A percentile compares a stretch with the other conserved stretches of the same genome.
Conservation (phyloP, 2,797 vertebrate genomes). For the Apogon hyalosoma region DNA sequence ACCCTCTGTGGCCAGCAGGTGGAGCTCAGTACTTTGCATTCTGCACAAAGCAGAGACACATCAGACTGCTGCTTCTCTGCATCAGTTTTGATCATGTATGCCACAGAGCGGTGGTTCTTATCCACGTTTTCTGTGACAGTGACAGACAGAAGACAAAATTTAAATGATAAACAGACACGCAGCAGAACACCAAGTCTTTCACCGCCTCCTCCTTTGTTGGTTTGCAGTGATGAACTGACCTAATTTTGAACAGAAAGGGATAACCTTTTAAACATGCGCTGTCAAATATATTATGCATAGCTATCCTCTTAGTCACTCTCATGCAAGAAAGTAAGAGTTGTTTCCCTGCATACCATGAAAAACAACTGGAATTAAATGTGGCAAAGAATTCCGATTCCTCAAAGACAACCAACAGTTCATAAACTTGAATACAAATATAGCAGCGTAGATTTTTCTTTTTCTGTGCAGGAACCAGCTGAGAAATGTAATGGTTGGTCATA, state of each 20-base stretch:
- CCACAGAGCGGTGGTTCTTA: constrained; percentile 41
- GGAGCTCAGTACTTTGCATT: constrained; percentile 78
- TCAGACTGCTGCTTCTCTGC: constrained; percentile 44
- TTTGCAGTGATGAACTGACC: constrained; percentile 68
- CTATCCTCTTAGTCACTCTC: constrained; percentile 69
- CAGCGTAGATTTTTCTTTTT: neutral
- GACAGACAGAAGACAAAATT: constrained; percentile 71
- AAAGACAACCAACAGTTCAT: constrained; percentile 28
- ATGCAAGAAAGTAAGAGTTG: constrained; percentile 41
- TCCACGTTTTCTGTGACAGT: constrained; percentile 67
- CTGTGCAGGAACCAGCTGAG: constrained; percentile 13
- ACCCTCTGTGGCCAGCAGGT: constrained; percentile 62
- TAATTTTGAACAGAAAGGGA: constrained; percentile 66
- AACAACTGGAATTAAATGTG: constrained; percentile 30
- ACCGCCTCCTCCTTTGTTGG: constrained; percentile 33
- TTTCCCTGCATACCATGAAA: constrained; percentile 34
- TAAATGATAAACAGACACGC: constrained; percentile 65
- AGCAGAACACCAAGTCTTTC: constrained; percentile 58
- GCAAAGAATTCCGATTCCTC: constrained; percentile 23
- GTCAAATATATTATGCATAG: constrained; percentile 78
- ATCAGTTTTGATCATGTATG: constrained; percentile 68
- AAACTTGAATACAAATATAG: constrained; percentile 27
- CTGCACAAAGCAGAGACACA: constrained; percentile 2
- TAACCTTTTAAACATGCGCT: constrained; percentile 75
- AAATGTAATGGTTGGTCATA: constrained; percentile 20